Percentiles rank a stretch among this genome's conserved stretches.
Evolutionary conservation across 2,797 vertebrate species (phyloP).

Genomic region (Chromis chromis): DNA sequence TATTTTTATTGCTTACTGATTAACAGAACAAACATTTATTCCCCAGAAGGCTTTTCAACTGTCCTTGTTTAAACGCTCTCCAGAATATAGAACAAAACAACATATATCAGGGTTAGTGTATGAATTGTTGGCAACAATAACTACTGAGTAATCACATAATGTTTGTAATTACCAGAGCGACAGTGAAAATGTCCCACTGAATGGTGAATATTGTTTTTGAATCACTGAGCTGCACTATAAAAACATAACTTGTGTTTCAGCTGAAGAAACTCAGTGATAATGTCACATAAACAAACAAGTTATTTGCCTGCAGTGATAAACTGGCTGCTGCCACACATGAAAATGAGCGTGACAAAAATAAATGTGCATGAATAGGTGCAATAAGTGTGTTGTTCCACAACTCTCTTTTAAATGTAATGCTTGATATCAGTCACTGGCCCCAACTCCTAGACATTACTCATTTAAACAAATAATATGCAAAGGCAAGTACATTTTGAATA

Average conservation of each 20-base stretch:
- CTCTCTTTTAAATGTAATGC: too few species aligned
- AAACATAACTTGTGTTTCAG: neutral
- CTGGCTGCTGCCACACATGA: too few species aligned
- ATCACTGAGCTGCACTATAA: too few species aligned
- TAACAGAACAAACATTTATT: too few species aligned
- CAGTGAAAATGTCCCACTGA: too few species aligned
- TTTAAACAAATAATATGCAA: neutral
- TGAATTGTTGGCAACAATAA: neutral
- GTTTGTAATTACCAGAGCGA: too few species aligned
- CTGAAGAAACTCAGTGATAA: neutral
- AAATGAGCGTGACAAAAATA: neutral
- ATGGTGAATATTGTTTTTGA: too few species aligned
- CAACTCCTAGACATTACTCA: neutral
- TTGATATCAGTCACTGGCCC: neutral
- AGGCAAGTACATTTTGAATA: neutral
- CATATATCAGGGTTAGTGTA: neutral
- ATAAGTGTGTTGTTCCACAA: too few species aligned
- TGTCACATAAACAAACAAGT: neutral
- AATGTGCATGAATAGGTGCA: neutral
- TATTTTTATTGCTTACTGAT: too few species aligned
- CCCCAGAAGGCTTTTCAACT: too few species aligned
- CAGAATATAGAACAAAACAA: neutral
- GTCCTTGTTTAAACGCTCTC: too few species aligned
- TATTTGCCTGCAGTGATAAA: neutral
- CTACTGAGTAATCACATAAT: too few species aligned